phyloP scores from a whole-genome alignment of 1,140 invertebrate genomes.

The Drosophila teissieri region DNA sequence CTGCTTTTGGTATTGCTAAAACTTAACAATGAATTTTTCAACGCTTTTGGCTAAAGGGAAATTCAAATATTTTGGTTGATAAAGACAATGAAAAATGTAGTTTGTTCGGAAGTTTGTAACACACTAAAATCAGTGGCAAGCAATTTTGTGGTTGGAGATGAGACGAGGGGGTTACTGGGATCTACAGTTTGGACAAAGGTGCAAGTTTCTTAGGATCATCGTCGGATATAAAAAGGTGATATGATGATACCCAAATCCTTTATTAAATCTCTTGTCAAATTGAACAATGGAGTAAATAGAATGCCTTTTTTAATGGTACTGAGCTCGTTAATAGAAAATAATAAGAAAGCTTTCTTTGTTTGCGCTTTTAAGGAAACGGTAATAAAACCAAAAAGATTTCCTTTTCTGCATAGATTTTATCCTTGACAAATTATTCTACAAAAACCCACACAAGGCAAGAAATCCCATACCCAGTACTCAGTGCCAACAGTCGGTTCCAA shows the following conservation, averaged over 20 bases:
- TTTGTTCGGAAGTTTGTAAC: conserved; percentile 21
- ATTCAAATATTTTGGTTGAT: conserved; percentile 26
- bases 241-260: neutral
- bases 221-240: neutral
- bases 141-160: neutral
- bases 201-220: neutral
- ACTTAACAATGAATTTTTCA: conserved; percentile 50
- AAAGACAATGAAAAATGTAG: conserved; percentile 20
- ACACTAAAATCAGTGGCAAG: conserved; percentile 10
- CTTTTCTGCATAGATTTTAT: conserved; percentile 29
- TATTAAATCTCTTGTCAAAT: neutral
- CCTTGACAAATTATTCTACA: conserved; percentile 22
- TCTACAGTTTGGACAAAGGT: neutral
- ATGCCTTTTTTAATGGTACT: neutral
- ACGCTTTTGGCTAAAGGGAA: conserved; percentile 1
- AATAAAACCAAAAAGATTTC: conserved; percentile 1
- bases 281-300: neutral
- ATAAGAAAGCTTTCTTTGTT: conserved; percentile 1
- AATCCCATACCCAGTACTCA: neutral
- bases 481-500: conserved; percentile 21
- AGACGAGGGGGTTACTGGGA: conserved; percentile 4
- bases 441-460: conserved; percentile 6
- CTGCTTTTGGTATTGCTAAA: conserved; percentile 27
- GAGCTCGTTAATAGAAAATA: neutral
- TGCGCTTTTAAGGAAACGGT: neutral